Conservation (phyloP, 1,140 invertebrate genomes). For the Anthonomus grandis region DNA sequence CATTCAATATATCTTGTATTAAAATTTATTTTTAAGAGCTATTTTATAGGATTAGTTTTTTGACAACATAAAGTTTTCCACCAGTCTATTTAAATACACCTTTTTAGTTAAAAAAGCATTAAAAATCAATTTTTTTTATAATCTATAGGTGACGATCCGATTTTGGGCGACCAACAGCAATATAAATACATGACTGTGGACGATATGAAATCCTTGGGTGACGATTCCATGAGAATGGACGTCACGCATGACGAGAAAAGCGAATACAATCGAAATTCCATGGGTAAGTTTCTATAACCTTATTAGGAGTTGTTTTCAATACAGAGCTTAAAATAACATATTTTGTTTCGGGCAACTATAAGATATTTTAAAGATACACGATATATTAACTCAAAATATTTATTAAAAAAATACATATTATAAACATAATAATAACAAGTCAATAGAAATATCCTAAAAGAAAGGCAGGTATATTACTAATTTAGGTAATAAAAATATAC, state of each 20-base stretch:
- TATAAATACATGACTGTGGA: constrained; percentile 85
- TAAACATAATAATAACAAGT: constrained; percentile 31
- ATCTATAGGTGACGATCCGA: constrained; percentile 70
- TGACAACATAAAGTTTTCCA: too few relatives aligned
- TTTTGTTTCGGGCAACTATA: too few relatives aligned
- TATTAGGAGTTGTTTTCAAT: too few relatives aligned
- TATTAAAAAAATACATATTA: constrained; percentile 31
- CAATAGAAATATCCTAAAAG: constrained; percentile 13
- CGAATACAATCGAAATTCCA: constrained; percentile 47
- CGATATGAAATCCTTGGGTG: constrained; percentile 77
- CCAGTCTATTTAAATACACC: too few relatives aligned
- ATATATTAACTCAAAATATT: constrained; percentile 28
- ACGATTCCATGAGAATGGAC: constrained; percentile 73
- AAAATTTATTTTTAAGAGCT: too few relatives aligned
- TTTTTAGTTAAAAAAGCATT: not conserved
- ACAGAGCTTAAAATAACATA: too few relatives aligned
- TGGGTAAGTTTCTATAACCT: constrained; percentile 46
- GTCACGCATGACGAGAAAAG: constrained; percentile 66
- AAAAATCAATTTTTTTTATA: not conserved
- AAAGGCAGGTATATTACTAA: constrained; percentile 37
- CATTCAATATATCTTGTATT: too few relatives aligned
- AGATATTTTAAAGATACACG: too few relatives aligned
- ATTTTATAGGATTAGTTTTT: too few relatives aligned
- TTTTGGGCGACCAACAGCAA: constrained; percentile 75
- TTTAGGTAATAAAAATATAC: constrained; percentile 37